phyloP scores from a whole-genome alignment of 2,797 vertebrate species.

The Atherinosoma microstoma region DNA sequence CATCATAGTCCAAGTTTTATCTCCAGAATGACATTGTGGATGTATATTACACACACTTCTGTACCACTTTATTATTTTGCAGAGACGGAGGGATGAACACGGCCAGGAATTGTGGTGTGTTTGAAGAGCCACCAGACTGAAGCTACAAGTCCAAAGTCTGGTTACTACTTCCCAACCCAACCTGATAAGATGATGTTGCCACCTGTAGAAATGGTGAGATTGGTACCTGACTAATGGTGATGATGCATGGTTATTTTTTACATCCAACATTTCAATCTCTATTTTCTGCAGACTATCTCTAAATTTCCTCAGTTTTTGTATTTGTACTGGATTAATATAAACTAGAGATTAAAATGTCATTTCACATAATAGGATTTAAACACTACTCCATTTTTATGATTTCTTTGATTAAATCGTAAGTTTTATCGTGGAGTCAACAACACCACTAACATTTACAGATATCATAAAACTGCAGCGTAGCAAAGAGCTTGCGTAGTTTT shows the following conservation, averaged over 20 bases:
- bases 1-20: neutral
- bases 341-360: neutral
- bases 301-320: too few species aligned
- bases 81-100: slow-evolving; percentile 19
- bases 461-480: neutral
- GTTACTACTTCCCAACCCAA: neutral
- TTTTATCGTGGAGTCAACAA: neutral
- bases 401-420: neutral
- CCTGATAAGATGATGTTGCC: neutral
- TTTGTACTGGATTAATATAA: neutral
- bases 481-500: neutral
- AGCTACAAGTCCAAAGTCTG: neutral
- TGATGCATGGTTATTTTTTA: neutral
- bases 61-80: neutral
- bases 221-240: neutral
- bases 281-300: neutral
- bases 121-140: slow-evolving; percentile 61
- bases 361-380: neutral
- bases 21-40: neutral
- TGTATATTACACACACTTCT: neutral
- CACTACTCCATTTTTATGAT: neutral
- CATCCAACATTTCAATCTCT: neutral
- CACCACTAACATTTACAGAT: neutral
- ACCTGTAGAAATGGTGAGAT: slow-evolving; percentile 21
- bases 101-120: neutral